These are phyloP conservation scores for Mormoops blainvillei DNA, from an alignment of 2,113 vertebrate genomes.

Conservation along the genomic window DNA sequence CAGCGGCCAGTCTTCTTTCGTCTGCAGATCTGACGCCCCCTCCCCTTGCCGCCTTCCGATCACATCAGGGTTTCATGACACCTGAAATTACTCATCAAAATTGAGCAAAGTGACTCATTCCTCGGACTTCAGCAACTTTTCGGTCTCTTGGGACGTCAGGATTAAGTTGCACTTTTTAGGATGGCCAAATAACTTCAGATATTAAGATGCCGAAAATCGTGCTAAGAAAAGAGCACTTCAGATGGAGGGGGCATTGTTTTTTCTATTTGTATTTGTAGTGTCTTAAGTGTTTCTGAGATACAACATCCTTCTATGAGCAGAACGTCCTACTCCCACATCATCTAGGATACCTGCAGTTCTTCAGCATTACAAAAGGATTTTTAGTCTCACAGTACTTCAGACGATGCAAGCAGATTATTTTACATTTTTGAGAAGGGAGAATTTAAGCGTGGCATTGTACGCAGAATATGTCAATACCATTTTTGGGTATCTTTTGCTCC, in stretches of 20 bases:
- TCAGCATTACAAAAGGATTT: background rate
- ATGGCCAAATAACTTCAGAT: background rate
- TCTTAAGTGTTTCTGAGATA: background rate
- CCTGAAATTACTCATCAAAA: constrained; percentile 68
- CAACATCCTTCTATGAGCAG: background rate
- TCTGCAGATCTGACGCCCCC: constrained; percentile 39
- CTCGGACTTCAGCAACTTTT: constrained; percentile 55
- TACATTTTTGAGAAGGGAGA: background rate
- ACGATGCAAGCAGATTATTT: background rate
- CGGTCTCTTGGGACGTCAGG: background rate
- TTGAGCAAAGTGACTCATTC: constrained; percentile 62
- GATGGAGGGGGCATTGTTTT: fast-evolving
- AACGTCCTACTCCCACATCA: background rate
- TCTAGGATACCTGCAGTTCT: background rate
- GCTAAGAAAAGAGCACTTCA: background rate
- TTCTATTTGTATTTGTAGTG: background rate
- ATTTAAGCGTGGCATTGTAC: background rate
- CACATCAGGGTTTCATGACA: background rate
- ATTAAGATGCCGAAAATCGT: background rate
- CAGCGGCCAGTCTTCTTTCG: background rate
- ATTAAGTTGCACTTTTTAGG: background rate
- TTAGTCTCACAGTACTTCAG: background rate
- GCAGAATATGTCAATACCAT: background rate
- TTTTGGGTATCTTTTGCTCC: background rate
- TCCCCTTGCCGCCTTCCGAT: constrained; percentile 16